Evolutionary conservation across 92 coral and sea anemone species (phyloP).

Genomic region (Zoanthus sociatus): DNA sequence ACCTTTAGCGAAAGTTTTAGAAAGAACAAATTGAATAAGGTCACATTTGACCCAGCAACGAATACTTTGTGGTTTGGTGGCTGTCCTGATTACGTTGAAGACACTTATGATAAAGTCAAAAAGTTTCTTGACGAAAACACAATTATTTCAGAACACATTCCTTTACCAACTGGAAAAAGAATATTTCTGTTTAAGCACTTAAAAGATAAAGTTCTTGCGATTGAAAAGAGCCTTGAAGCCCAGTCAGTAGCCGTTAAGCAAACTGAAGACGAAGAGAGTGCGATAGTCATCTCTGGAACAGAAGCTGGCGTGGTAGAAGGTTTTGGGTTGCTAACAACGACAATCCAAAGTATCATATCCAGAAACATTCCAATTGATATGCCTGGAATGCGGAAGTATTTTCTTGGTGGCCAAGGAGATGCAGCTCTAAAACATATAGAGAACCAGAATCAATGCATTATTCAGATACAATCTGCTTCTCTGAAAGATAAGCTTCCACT

Average conservation of each 20-base stretch:
- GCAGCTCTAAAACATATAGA: slow-evolving; percentile 43
- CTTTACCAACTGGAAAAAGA: slow-evolving; percentile 52
- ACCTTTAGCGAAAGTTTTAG: slow-evolving; percentile 27
- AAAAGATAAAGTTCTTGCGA: slow-evolving; percentile 40
- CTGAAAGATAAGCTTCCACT: neutral
- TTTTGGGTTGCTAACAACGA: slow-evolving; percentile 6
- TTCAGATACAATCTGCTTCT: slow-evolving; percentile 32
- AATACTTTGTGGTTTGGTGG: slow-evolving; percentile 72
- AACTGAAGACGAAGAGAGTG: slow-evolving; percentile 43
- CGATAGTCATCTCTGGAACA: slow-evolving; percentile 64
- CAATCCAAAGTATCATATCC: slow-evolving; percentile 32
- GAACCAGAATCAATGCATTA: slow-evolving; percentile 49
- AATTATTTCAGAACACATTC: slow-evolving; percentile 49
- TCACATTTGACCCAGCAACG: slow-evolving; percentile 40
- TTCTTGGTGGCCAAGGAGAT: slow-evolving; percentile 44
- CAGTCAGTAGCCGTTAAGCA: slow-evolving; percentile 53
- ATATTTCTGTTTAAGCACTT: slow-evolving; percentile 52
- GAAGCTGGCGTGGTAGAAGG: slow-evolving; percentile 65
- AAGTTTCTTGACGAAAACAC: slow-evolving; percentile 75
- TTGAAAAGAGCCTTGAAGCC: slow-evolving; percentile 40
- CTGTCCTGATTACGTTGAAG: slow-evolving; percentile 52
- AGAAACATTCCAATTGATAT: slow-evolving; percentile 53
- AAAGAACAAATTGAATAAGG: neutral
- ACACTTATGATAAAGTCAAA: slow-evolving; percentile 29
- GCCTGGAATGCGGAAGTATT: slow-evolving; percentile 76